Evolutionary conservation across 2,113 vertebrate species (phyloP), one percentile per base, ranked within the genome.

Genomic region (Cinclus mexicanus): DNA sequence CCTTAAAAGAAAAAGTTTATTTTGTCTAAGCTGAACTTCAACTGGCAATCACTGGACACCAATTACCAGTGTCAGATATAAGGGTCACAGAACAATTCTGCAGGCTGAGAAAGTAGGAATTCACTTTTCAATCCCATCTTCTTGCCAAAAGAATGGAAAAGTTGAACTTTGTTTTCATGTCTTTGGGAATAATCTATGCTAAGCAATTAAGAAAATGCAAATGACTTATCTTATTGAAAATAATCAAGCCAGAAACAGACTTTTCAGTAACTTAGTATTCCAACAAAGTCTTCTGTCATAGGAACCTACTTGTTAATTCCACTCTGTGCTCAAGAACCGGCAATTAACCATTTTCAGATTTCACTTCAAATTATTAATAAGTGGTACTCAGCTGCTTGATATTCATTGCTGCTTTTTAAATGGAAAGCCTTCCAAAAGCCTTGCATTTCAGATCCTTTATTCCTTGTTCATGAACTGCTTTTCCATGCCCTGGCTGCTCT

Each of bases 311-410:
- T 94, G 91, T 70, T 86, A 93, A 95, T 94, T 90, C 85, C 92
- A 94, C 93, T 94, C 83, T 4, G n/a, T 33, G 7, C 82, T 94
- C 76, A 80, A 96, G 92, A 93, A 18, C 71, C 57, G 13, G 90
- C 86, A 96, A 97, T 97, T 96, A 97, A 91, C 90, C 90, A 90
- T 96, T 96, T 95, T 96, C 76, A 94, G 72, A 95, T 94, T 94
- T 93, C 69, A 88, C 83, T 96, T 95, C 87, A 80, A 89, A 72
- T 96, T 94, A 95, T 95, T 96, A 95, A 89, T 92, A 96, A 96
- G 93, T 95, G 91, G 83, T 60, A 78, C 93, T 96, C 83, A 90
- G 85, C 85, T 75, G 56, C 86, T 86, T 93, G 88, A 90, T 95
- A 94, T 67, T 90, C 22, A 11, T 9, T 75, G 79, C 84, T 89